phyloP scores from a whole-genome alignment of 2,888 invertebrate species.

The Polyploca ridens region DNA sequence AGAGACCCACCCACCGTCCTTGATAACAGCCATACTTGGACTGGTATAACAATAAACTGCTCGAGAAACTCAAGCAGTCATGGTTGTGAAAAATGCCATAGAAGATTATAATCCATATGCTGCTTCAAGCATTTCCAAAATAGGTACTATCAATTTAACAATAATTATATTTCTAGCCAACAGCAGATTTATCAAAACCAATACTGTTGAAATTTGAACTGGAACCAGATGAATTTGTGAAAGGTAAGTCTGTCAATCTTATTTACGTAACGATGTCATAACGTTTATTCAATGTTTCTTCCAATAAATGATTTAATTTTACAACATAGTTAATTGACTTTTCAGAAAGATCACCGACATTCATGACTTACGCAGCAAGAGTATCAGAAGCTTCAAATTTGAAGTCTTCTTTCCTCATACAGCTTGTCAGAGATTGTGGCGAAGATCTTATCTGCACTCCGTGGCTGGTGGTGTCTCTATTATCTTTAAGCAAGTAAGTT shows the following conservation, averaged over 20 bases:
- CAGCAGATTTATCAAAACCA: slow-evolving; percentile 69
- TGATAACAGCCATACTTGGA: too few relatives aligned
- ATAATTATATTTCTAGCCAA: slow-evolving; percentile 52
- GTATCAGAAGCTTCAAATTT: slow-evolving; percentile 60
- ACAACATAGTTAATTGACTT: slow-evolving; percentile 14
- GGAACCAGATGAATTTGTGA: slow-evolving; percentile 45
- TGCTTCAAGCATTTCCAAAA: too few relatives aligned
- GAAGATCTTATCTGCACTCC: slow-evolving; percentile 81
- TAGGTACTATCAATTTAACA: not conserved
- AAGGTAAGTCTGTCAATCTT: slow-evolving; percentile 43
- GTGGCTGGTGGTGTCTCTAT: slow-evolving; percentile 66
- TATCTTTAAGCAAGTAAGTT: slow-evolving; percentile 60
- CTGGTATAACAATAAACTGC: too few relatives aligned
- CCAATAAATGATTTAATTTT: too few relatives aligned
- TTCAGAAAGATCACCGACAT: slow-evolving; percentile 48
- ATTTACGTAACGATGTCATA: too few relatives aligned
- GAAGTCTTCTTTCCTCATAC: slow-evolving; percentile 61
- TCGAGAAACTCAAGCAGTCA: too few relatives aligned
- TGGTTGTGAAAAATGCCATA: too few relatives aligned
- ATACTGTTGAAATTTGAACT: slow-evolving; percentile 61
- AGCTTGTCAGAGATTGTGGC: slow-evolving; percentile 80
- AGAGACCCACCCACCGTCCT: too few relatives aligned
- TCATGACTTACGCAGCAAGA: slow-evolving; percentile 52
- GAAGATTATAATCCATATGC: too few relatives aligned
- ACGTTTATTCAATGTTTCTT: too few relatives aligned